A percentile compares a stretch with the other conserved stretches of the same genome.
Evolutionary conservation across 2,113 vertebrate genomes (phyloP).

Genomic region (Peromyscus leucopus): DNA sequence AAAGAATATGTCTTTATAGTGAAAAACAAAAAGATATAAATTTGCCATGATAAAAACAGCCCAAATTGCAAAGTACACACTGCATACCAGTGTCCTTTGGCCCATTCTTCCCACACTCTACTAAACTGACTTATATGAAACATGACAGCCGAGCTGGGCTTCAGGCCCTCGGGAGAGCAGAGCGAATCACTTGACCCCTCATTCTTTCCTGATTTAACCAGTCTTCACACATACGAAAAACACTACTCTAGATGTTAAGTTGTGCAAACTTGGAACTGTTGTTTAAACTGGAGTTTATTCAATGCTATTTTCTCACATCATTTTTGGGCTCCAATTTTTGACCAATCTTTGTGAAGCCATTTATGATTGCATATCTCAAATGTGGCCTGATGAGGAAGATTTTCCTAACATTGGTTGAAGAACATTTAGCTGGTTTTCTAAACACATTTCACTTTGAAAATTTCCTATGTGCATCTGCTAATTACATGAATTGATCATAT

Average conservation of each 20-base stretch:
- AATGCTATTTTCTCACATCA: not conserved
- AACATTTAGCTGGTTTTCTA: not conserved
- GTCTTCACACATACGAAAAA: not conserved
- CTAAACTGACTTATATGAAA: not conserved
- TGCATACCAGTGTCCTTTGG: fast-evolving
- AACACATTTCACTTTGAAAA: not conserved
- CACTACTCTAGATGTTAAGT: fast-evolving
- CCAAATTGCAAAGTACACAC: not conserved
- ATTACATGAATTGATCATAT: not conserved
- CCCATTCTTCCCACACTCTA: not conserved
- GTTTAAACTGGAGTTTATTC: not conserved
- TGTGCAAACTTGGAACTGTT: not conserved
- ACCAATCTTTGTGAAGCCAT: not conserved
- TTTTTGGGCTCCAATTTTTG: not conserved
- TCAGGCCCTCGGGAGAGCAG: not conserved
- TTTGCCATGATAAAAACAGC: not conserved
- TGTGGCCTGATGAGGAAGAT: not conserved
- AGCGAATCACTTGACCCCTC: not conserved
- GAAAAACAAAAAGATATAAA: not conserved
- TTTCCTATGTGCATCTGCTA: not conserved
- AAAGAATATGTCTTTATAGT: not conserved
- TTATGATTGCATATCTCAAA: not conserved
- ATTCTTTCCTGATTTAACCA: not conserved
- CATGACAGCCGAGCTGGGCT: not conserved
- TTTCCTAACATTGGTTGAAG: not conserved